Base-by-base conservation (phyloP, 2,797 vertebrate species). In the Lagorchestes hirsutus region DNA sequence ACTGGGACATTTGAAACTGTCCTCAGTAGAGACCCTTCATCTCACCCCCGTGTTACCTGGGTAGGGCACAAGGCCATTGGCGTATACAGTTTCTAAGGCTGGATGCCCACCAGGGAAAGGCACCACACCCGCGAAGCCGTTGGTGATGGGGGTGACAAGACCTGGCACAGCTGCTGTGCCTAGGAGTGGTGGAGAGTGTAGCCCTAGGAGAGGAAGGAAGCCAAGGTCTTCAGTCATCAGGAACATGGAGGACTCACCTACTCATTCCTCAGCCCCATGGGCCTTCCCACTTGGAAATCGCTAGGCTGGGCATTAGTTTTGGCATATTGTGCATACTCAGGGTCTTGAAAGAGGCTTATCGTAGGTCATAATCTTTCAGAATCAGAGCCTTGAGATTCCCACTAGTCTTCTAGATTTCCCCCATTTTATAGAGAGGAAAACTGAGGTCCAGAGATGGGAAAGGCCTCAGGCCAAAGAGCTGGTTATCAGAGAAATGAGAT, bases 51-150 rank as follows among this genome's bases (percentile, higher is more conserved):
- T n/a, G 28, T 0, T 98, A 99, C 99, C 99, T 99, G 99, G 99
- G 98, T 99, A 99, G 55, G 99, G 99, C 90, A 99, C 98, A 96
- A 99, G 99, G 97, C 99, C 99, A 0, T 99, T 99, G 98, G 99
- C 99, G 98, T 99, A 99, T 97, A 99, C 98, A 0, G 99, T 99
- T 98, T 99, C 99, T 98, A 99, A 99, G 29, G 99, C 98, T 0
- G 99, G 99, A 98, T 99, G 99, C 95, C 99, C 99, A 8, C 99
- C 99, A 90, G 99, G 99, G 98, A 99, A 99, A 96, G 99, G 99
- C 54, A 99, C 99, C 57, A 99, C 99, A 92, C 99, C 99, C 12
- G 99, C 99, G 97, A 99, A 99, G 97, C 99, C 99, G 67, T 99
- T 99, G 98, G 99, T 99, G 93, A 99, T 99, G 96, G 99, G 99